Conservation (phyloP, 2,113 vertebrate species). For the Serinus canaria region DNA sequence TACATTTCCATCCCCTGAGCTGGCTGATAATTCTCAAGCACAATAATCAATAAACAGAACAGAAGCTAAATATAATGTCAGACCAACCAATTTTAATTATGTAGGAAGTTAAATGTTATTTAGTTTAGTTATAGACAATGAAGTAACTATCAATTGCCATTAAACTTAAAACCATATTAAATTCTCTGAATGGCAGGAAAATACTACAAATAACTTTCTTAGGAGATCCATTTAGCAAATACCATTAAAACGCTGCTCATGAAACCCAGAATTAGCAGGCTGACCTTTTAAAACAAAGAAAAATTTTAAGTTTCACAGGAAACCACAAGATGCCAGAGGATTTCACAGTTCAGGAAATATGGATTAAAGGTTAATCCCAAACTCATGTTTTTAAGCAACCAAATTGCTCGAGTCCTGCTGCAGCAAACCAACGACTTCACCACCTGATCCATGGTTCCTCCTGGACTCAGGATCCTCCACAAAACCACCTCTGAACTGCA, state of each 20-base stretch:
- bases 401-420: not conserved
- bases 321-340: not conserved
- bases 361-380: not conserved
- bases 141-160: not conserved
- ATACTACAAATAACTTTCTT: not conserved
- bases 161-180: not conserved
- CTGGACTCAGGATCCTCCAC: not conserved
- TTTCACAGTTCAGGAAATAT: not conserved
- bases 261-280: not conserved
- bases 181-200: not conserved
- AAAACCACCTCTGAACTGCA: not conserved
- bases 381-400: not conserved
- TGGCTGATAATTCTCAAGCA: not conserved
- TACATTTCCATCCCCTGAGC: not conserved
- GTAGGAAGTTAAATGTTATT: not conserved
- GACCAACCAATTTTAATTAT: not conserved
- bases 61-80: not conserved
- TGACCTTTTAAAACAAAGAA: not conserved
- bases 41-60: not conserved
- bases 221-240: not conserved
- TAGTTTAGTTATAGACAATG: not conserved
- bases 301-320: not conserved
- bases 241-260: not conserved
- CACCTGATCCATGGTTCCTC: fast-evolving
- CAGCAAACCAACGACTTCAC: not conserved